Evolutionary conservation across 2,888 invertebrate genomes (phyloP).

Genomic region (Heteromurus nitidus): DNA sequence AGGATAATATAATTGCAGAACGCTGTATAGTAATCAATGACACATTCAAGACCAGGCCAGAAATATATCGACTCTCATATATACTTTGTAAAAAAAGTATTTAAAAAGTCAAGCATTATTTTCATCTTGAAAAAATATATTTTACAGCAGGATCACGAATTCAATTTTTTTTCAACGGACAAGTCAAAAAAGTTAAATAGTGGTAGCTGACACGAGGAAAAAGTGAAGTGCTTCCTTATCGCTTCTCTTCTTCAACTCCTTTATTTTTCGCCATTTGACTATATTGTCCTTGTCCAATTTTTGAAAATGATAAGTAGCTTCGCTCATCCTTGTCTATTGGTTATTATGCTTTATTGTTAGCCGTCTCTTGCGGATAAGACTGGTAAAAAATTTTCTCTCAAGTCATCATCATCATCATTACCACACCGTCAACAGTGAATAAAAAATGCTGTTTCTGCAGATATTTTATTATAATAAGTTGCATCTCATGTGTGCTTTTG

Average conservation of each 20-base stretch:
- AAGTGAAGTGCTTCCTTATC: constrained; percentile 2
- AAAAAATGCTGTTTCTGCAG: no score
- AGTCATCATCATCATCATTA: not conserved
- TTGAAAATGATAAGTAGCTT: constrained; percentile 8
- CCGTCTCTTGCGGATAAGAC: no score
- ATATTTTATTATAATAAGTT: constrained; percentile 49
- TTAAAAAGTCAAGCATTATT: not conserved
- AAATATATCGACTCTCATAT: not conserved
- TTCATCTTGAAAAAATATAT: constrained; percentile 16
- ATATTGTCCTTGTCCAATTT: constrained; percentile 26
- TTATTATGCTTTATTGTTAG: not conserved
- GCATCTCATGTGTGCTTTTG: constrained; percentile 45
- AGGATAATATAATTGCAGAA: constrained; percentile 4
- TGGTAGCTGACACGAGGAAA: constrained; percentile 9
- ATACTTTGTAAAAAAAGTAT: not conserved
- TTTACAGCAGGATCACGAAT: constrained; percentile 48
- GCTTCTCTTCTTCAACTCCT: constrained; percentile 3
- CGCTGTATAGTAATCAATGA: not conserved
- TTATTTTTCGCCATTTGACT: no score
- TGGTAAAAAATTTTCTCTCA: not conserved
- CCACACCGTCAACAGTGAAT: not conserved
- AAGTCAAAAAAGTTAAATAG: constrained; percentile 25
- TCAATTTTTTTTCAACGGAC: constrained; percentile 37
- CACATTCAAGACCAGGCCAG: no score
- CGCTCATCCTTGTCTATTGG: not conserved